Evolutionary conservation across 2,888 invertebrate genomes (phyloP).

Genomic region (Taenaris catops): DNA sequence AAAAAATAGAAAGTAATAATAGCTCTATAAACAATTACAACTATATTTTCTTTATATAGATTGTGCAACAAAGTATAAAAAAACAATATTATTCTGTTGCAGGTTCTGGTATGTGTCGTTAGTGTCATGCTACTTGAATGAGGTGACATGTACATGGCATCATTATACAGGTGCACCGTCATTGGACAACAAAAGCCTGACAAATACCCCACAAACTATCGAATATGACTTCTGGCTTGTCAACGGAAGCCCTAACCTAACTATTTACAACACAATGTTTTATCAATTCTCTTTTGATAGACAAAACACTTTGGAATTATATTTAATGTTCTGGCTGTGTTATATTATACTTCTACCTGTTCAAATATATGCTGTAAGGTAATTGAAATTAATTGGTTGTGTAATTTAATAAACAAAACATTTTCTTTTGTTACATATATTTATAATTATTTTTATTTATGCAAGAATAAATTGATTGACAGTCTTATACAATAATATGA

Average conservation of each 20-base stretch:
- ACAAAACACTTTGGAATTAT: constrained; percentile 95
- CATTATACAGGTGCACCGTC: constrained; percentile 77
- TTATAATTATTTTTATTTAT: no score
- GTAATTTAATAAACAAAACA: no score
- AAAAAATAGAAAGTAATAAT: no score
- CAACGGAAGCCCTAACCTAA: constrained; percentile 95
- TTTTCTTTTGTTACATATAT: no score
- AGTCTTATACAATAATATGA: no score
- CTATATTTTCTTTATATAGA: no score
- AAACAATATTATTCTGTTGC: no score
- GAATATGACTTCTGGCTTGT: constrained; percentile 97
- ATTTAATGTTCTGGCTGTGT: constrained; percentile 91
- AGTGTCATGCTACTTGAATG: constrained; percentile 94
- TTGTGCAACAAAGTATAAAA: no score
- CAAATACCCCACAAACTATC: constrained; percentile 53
- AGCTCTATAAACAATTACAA: no score
- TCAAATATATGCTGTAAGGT: constrained; percentile 92
- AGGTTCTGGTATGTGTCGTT: constrained; percentile 98
- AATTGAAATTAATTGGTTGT: no score
- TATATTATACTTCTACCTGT: constrained; percentile 93
- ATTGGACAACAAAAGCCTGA: constrained; percentile 50
- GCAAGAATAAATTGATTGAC: no score
- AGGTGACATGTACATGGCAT: constrained; percentile 90
- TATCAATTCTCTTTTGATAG: constrained; percentile 98
- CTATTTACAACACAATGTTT: constrained; percentile 91